Conservation (phyloP, 2,797 vertebrate genomes). For the Brachyrhaphis roseni region DNA sequence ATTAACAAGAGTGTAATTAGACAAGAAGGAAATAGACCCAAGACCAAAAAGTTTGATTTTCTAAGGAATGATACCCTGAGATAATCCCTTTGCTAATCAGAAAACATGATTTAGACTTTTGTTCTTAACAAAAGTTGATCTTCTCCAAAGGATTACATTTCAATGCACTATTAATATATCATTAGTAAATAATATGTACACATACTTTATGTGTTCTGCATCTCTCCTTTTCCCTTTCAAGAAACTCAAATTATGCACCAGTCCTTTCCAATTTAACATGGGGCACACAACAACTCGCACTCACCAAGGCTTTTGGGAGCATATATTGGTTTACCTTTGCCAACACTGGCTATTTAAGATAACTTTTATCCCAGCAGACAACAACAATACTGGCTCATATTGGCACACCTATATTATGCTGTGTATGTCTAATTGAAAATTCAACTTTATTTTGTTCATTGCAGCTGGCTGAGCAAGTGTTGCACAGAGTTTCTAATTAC, state of each 20-base stretch:
- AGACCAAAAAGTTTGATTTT: background rate
- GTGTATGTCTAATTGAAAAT: background rate
- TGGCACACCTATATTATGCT: constrained; percentile 31
- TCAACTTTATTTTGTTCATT: constrained; percentile 15
- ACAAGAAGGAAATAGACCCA: background rate
- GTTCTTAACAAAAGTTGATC: background rate
- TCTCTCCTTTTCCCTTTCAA: background rate
- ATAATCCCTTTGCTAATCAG: background rate
- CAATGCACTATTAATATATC: background rate
- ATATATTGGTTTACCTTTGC: constrained; percentile 33
- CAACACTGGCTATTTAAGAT: background rate
- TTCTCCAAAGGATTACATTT: constrained; percentile 1
- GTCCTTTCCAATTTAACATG: background rate
- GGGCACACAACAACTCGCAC: constrained; percentile 6
- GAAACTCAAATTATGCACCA: background rate
- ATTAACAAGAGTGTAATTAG: background rate
- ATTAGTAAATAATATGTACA: background rate
- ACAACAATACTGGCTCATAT: constrained; percentile 23
- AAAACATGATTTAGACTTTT: background rate
- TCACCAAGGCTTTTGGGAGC: background rate
- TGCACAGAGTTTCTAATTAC: constrained; percentile 2
- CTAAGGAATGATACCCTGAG: background rate
- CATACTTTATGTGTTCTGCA: background rate
- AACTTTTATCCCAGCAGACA: constrained; percentile 32
- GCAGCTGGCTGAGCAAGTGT: constrained; percentile 25